Percentiles rank a stretch among this genome's conserved stretches.
Evolutionary conservation across 2,113 vertebrate species (phyloP).

Genomic region (Notothenia coriiceps): DNA sequence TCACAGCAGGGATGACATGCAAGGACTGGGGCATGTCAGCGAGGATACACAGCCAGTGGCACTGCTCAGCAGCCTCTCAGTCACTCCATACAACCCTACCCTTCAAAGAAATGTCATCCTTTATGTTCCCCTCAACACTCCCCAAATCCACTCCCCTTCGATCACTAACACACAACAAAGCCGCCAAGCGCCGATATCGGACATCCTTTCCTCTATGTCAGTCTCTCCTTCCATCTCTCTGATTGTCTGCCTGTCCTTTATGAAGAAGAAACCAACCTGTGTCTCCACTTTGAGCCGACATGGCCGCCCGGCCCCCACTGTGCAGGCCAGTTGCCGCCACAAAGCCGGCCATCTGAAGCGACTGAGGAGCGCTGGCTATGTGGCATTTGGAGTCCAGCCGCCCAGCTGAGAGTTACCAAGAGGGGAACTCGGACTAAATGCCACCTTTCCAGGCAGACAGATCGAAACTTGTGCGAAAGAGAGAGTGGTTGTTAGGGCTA

Average conservation of each 20-base stretch:
- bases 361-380: slow-evolving; percentile 63
- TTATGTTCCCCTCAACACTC: slow-evolving; percentile 82
- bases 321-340: slow-evolving; percentile 77
- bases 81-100: slow-evolving; percentile 78
- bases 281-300: slow-evolving; percentile 86
- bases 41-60: slow-evolving; percentile 78
- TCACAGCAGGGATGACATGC: slow-evolving; percentile 81
- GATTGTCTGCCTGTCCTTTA: slow-evolving; percentile 87
- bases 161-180: slow-evolving; percentile 82
- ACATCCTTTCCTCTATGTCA: slow-evolving; percentile 74
- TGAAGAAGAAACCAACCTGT: slow-evolving; percentile 83
- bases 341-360: slow-evolving; percentile 70
- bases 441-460: slow-evolving; percentile 79
- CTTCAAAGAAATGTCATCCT: slow-evolving; percentile 88
- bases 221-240: slow-evolving; percentile 74
- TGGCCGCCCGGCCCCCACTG: slow-evolving; percentile 69
- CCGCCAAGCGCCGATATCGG: slow-evolving; percentile 77
- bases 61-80: slow-evolving; percentile 76
- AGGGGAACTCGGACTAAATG: slow-evolving; percentile 85
- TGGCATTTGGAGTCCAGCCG: slow-evolving; percentile 87
- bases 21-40: slow-evolving; percentile 77
- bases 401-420: slow-evolving; percentile 84
- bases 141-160: slow-evolving; percentile 77
- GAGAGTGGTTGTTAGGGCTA: slow-evolving; percentile 69
- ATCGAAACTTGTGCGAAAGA: slow-evolving; percentile 68